Conservation (phyloP, 2,888 invertebrate genomes). For the Allolobophora icterica region DNA sequence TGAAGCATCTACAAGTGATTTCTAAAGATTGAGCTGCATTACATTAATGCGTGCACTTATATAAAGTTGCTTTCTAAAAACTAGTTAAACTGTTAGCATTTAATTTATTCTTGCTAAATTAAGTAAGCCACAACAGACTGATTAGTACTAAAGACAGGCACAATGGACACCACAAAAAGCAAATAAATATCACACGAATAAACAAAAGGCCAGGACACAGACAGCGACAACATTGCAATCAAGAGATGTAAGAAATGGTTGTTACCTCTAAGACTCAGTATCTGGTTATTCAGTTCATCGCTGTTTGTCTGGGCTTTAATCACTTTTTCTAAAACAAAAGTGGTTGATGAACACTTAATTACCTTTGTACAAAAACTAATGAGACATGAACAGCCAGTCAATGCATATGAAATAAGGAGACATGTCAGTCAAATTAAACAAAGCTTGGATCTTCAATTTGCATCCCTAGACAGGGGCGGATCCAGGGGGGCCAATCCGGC, state of each 20-base stretch:
- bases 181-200: neutral
- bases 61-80: neutral
- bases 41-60: neutral
- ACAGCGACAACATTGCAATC: neutral
- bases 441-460: neutral
- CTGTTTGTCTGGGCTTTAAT: neutral
- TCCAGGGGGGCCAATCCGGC: too few relatives aligned
- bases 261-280: constrained; percentile 19
- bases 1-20: neutral
- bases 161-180: neutral
- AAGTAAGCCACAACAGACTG: constrained; percentile 3
- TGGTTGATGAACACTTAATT: neutral
- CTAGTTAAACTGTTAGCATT: neutral
- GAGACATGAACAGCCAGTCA: neutral
- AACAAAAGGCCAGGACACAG: neutral
- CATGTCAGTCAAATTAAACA: neutral
- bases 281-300: constrained; percentile 7
- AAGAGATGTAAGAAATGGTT: neutral
- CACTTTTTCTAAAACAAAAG: constrained; percentile 10
- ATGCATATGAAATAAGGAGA: neutral
- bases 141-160: constrained; percentile 17
- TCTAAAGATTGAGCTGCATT: neutral
- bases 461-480: too few relatives aligned
- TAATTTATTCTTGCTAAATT: neutral
- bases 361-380: too few relatives aligned